Percentiles rank a stretch among this genome's conserved stretches.
Evolutionary conservation across 1,140 invertebrate genomes (phyloP).

Genomic region (Drosophila parvula): DNA sequence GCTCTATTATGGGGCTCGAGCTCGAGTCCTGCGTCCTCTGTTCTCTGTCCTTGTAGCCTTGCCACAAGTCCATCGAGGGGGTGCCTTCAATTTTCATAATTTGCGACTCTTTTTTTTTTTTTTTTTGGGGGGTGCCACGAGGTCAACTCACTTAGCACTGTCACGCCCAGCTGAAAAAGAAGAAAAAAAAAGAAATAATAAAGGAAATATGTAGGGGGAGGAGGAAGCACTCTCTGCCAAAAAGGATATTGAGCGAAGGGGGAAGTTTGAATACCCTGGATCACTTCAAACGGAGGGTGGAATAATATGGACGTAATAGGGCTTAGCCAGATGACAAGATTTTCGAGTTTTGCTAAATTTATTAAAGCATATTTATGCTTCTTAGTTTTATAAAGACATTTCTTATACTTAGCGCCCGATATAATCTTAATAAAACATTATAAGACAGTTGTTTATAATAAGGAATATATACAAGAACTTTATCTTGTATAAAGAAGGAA

Average conservation of each 20-base stretch:
- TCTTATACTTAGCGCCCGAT: not conserved
- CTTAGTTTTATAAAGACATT: not conserved
- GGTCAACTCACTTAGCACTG: constrained; percentile 65
- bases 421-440: too few species aligned
- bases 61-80: not conserved
- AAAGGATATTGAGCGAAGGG: constrained; percentile 17
- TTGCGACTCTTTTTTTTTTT: constrained; percentile 43
- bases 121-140: constrained; percentile 26
- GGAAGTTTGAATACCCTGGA: constrained; percentile 58
- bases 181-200: constrained; percentile 24
- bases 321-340: not conserved
- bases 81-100: constrained; percentile 76
- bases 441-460: too few species aligned
- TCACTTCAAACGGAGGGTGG: constrained; percentile 4
- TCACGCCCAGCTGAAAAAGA: constrained; percentile 57
- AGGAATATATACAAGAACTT: too few species aligned
- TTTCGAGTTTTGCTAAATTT: not conserved
- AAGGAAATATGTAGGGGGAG: not conserved
- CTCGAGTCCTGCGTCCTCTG: not conserved
- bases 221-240: not conserved
- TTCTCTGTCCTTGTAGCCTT: constrained; percentile 7
- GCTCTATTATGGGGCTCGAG: constrained; percentile 63
- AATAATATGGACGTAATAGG: not conserved
- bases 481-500: too few species aligned
- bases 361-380: constrained; percentile 3